Percentiles rank a stretch among this genome's conserved stretches.
phyloP scores from a whole-genome alignment of 2,888 invertebrate genomes.

The Macrophya annulata region DNA sequence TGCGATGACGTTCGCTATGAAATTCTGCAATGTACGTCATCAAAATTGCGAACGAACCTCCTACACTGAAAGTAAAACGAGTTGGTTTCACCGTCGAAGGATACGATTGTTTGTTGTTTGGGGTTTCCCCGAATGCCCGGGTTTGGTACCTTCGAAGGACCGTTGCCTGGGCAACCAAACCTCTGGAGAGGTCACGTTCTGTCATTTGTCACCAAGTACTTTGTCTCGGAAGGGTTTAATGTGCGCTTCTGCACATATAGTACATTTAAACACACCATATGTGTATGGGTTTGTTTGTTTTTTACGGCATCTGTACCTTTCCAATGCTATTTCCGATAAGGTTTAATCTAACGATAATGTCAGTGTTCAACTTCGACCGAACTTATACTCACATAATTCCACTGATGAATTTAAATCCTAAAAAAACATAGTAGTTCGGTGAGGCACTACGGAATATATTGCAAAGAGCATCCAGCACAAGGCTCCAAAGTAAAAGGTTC shows the following conservation, averaged over 20 bases:
- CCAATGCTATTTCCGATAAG: neutral
- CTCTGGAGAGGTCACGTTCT: constrained; percentile 7
- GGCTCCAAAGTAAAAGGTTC: constrained; percentile 86
- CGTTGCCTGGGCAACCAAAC: constrained; percentile 36
- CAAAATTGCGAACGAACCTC: constrained; percentile 88
- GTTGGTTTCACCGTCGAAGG: neutral
- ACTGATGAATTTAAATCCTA: constrained; percentile 87
- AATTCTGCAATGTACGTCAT: constrained; percentile 89
- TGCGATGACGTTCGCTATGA: constrained; percentile 85
- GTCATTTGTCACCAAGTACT: constrained; percentile 36
- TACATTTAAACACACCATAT: neutral
- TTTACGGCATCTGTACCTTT: neutral
- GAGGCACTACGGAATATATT: constrained; percentile 85
- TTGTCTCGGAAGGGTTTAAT: constrained; percentile 20
- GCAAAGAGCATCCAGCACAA: constrained; percentile 84
- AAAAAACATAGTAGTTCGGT: constrained; percentile 85
- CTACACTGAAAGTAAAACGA: constrained; percentile 79
- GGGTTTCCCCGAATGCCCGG: constrained; percentile 16
- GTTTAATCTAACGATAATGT: neutral
- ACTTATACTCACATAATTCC: constrained; percentile 87
- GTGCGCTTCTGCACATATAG: neutral
- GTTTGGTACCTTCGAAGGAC: neutral
- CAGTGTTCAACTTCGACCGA: neutral
- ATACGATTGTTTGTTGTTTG: constrained; percentile 22
- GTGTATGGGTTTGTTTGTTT: neutral